Percentiles rank a stretch among this genome's conserved stretches.
phyloP scores from a whole-genome alignment of 37 sponge, comb jelly and placozoan species.

The Diacarnus erythraeanus region DNA sequence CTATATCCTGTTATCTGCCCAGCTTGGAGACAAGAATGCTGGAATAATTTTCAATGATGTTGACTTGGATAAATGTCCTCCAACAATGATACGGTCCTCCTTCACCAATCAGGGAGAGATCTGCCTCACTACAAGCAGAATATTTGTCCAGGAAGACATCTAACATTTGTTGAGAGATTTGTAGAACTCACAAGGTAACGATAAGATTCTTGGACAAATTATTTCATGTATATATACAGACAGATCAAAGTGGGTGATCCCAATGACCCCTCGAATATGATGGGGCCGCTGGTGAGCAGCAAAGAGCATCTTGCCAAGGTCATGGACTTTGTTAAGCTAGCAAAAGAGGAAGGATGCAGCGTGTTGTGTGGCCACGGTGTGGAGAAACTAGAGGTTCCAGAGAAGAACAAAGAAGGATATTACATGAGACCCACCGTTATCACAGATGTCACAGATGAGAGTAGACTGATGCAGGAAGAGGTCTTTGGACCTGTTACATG shows the following conservation, averaged over 20 bases:
- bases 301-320: constrained; percentile 89
- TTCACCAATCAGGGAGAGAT: constrained; percentile 93
- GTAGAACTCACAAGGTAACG: constrained; percentile 74
- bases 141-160: constrained; percentile 82
- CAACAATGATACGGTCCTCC: constrained; percentile 72
- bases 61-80: constrained; percentile 83
- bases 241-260: constrained; percentile 83
- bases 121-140: constrained; percentile 87
- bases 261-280: constrained; percentile 48
- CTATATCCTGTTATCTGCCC: background rate
- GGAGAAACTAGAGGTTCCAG: constrained; percentile 64
- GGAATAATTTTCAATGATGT: constrained; percentile 83
- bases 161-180: constrained; percentile 71
- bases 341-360: constrained; percentile 74
- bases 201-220: background rate
- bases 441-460: constrained; percentile 72
- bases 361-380: constrained; percentile 77
- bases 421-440: constrained; percentile 89
- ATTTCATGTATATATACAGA: constrained; percentile 18
- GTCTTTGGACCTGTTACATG: constrained; percentile 93
- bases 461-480: constrained; percentile 86
- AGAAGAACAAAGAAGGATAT: constrained; percentile 76
- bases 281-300: constrained; percentile 89
- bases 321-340: constrained; percentile 71
- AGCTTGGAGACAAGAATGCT: constrained; percentile 94